Evolutionary conservation across 2,888 invertebrate species (phyloP), one percentile per base, ranked within the genome.

Genomic region (Agriopis marginaria): DNA sequence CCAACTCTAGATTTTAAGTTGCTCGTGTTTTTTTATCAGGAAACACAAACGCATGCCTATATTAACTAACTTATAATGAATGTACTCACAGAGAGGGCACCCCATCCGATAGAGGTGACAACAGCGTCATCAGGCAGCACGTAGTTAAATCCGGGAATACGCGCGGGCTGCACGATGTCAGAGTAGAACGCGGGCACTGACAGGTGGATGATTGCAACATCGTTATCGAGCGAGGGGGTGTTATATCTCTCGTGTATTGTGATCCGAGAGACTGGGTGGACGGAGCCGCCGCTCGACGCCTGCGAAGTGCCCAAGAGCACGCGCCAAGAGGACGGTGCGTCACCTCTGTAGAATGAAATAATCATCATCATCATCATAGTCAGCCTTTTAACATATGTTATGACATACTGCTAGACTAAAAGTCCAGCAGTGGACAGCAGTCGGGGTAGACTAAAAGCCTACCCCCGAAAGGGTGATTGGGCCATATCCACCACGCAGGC

Each of bases 201-300:
- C 12, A 89, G 80, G 23, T 68, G 71, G n/a, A 88, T n/a, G 39
- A 90, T 63, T n/a, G 88, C 84, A 6, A 89, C 56, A 63, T 90
- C 89, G 45, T 81, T 60, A 63, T 85, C 74, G 2, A 84, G 51
- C 3, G 73, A 71, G 3, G 3, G 0, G 8, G 39, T 6, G 55
- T 64, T 68, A 82, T 86, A 89, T 0, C 56, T 0, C 0, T 72
- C 53, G 78, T 89, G 88, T 0, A 79, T 0, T 11, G 77, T 45
- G 50, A 87, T 32, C 11, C 53, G 61, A 9, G 72, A 54, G 11
- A 86, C 82, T 4, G 5, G 0, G 63, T 82, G 74, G 0, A 66
- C 1, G 10, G 65, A 61, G 11, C 86, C 88, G 3, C 86, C 87
- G 45, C 70, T 75, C 2, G 78, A 77, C 0, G 78, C 76, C 0